These are phyloP conservation scores for Albula glossodonta DNA, from an alignment of 2,113 vertebrate species.

Conservation along the genomic window DNA sequence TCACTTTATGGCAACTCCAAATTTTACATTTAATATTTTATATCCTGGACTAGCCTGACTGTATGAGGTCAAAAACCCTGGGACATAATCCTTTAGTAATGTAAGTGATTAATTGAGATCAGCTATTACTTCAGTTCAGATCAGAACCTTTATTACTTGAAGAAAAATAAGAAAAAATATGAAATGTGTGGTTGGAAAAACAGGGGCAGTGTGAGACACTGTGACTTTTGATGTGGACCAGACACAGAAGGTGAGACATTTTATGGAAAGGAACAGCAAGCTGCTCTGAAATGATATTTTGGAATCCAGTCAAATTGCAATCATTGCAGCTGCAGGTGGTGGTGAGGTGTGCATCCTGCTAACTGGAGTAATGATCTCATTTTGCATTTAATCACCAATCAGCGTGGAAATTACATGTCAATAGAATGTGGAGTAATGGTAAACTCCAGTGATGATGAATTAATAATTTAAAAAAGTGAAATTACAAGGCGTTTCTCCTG, in stretches of 20 bases:
- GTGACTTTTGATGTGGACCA: not conserved
- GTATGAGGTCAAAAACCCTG: not conserved
- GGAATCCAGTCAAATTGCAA: constrained; percentile 25
- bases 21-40: not conserved
- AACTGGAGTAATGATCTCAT: constrained; percentile 28
- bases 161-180: not conserved
- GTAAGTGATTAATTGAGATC: not conserved
- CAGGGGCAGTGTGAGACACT: not conserved
- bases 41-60: not conserved
- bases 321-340: constrained; percentile 35
- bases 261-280: not conserved
- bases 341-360: not conserved
- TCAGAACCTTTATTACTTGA: not conserved
- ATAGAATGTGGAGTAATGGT: constrained; percentile 32
- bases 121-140: not conserved
- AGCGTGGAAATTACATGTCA: constrained; percentile 29
- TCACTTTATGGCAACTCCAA: not conserved
- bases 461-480: constrained; percentile 22
- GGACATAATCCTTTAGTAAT: not conserved
- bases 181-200: not conserved
- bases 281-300: constrained; percentile 13
- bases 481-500: not conserved
- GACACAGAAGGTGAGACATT: not conserved
- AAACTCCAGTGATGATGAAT: constrained; percentile 18
- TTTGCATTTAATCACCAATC: constrained; percentile 36